Base-by-base conservation (phyloP, 1,140 invertebrate genomes). In the Cydia splendana region DNA sequence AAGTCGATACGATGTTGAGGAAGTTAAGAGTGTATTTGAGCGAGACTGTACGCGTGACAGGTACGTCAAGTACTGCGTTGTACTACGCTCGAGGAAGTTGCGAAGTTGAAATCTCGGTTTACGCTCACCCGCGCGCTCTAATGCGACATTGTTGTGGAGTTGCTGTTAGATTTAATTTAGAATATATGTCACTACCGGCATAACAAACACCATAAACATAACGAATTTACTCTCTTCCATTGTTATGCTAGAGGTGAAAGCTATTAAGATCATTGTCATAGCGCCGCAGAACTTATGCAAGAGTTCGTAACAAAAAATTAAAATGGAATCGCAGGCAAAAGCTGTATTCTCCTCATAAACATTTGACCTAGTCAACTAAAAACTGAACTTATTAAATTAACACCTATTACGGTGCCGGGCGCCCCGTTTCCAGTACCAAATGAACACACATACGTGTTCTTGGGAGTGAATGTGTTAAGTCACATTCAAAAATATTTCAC, bases 21-120 rank as follows among this genome's bases (percentile, higher is more conserved):
- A 57, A 57, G 53, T 57, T 18, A 57, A 0, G 20, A 6, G 53
- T 57, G 53, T 57, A 57, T 57, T 57, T 18, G 53, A 15, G 15
- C 53, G 53, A 15, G 4, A 53, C 53, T 57, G 15, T 57, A 57
- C 53, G n/a, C 18, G 53, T 57, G 65, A 69, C 65, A 69, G 65
- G 65, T 67, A 69, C 28, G 30, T 69, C 65, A 69, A 69, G 65
- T 30, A 42, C 38, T 67, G 13, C 65, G 65, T 15, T 67, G 65
- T 67, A 67, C 20, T 24, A 15, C 28, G 28, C 65, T 13, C 20
- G 65, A 34, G 65, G 65, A 69, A 69, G 65, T 69, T 69, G 65
- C 30, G 34, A 69, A 69, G 65, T 69, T 69, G 65, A 69, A 69
- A 38, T 69, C 65, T 69, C 65, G 15, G 65, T 69, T 69, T 69